Evolutionary conservation across 1,140 invertebrate genomes (phyloP).

Genomic region (Macrobrachium rosenbergii): DNA sequence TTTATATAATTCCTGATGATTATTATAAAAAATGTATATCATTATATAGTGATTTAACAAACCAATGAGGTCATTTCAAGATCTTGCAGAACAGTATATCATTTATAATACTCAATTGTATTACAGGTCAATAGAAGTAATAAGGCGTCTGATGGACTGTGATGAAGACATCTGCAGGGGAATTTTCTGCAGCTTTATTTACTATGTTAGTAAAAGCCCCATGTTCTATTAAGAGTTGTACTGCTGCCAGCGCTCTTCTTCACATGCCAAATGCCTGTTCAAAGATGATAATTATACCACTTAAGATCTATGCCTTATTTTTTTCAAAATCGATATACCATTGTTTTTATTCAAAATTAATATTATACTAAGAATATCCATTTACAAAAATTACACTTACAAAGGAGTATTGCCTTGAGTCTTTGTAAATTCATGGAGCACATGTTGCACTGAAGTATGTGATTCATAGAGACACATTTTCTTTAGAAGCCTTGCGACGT

Average conservation of each 20-base stretch:
- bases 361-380: background rate
- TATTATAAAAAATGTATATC: too few species aligned
- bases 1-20: too few species aligned
- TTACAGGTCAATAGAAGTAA: too few species aligned
- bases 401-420: conserved; percentile 82
- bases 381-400: conserved; percentile 69
- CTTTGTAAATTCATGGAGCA: conserved; percentile 74
- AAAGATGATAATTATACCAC: conserved; percentile 39
- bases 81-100: too few species aligned
- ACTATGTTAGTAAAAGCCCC: conserved; percentile 76
- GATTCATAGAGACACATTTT: conserved; percentile 79
- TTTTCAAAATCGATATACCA: background rate
- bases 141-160: conserved; percentile 33
- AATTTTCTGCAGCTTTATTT: conserved; percentile 82
- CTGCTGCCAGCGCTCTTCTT: conserved; percentile 83
- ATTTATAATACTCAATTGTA: too few species aligned
- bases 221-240: conserved; percentile 78
- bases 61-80: too few species aligned
- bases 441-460: conserved; percentile 76
- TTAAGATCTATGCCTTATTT: background rate
- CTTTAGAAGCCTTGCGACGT: conserved; percentile 87
- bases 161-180: conserved; percentile 78
- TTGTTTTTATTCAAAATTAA: background rate
- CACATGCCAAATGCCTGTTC: conserved; percentile 85
- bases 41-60: too few species aligned